A percentile compares a stretch with the other conserved stretches of the same genome.
Evolutionary conservation across 2,113 vertebrate species (phyloP).

Genomic region (Lophotis ruficrista): DNA sequence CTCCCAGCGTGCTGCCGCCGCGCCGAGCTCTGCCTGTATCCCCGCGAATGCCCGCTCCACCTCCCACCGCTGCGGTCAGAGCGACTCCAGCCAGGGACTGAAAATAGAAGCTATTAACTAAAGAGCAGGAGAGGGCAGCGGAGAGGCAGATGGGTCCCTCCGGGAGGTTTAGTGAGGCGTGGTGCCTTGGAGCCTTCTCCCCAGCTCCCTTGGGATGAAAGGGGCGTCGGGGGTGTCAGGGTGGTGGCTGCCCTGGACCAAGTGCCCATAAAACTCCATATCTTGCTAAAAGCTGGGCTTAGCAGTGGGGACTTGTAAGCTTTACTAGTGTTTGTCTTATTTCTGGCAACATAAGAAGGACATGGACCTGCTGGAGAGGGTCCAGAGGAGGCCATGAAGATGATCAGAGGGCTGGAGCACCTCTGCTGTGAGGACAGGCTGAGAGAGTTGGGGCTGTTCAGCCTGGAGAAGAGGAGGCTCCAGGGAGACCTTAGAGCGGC

Average conservation of each 20-base stretch:
- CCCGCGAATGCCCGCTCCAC: not conserved
- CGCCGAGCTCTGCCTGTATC: not conserved
- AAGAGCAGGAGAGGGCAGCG: not conserved
- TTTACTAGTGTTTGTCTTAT: not conserved
- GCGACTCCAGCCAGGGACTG: not conserved
- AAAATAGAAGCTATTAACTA: not conserved
- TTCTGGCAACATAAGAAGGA: not conserved
- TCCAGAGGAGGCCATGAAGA: too few relatives aligned
- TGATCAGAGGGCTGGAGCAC: too few relatives aligned
- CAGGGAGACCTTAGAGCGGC: too few relatives aligned
- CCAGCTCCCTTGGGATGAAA: not conserved
- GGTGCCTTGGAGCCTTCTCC: not conserved
- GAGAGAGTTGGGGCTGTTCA: too few relatives aligned
- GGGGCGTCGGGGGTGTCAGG: not conserved
- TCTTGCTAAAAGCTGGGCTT: not conserved
- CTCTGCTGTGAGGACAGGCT: too few relatives aligned
- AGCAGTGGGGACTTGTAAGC: not conserved
- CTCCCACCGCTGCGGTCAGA: fast-evolving
- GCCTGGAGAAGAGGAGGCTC: too few relatives aligned
- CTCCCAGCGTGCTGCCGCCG: fast-evolving
- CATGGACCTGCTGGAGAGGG: too few relatives aligned
- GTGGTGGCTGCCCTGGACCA: not conserved
- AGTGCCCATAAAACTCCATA: not conserved
- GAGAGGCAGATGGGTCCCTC: not conserved
- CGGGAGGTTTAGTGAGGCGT: not conserved